Evolutionary conservation across 2,797 vertebrate genomes (phyloP), one percentile per base, ranked within the genome.

Genomic region (Helarctos malayanus): DNA sequence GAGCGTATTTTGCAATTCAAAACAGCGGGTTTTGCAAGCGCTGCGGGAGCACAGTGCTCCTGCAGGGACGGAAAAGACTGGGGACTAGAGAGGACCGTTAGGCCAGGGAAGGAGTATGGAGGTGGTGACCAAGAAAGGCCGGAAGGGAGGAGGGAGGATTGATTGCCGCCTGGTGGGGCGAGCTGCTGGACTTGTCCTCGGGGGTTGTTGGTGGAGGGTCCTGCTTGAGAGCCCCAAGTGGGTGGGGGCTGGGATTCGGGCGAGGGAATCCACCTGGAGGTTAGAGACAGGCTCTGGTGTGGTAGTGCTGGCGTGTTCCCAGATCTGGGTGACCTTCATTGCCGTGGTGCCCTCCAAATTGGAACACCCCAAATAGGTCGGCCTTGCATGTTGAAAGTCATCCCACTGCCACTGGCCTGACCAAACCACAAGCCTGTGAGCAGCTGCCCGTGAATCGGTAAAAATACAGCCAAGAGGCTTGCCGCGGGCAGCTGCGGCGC

Each of bases 241-340:
- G 25, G 41, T 25, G 41, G 41, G 29, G 71, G 29, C 71, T 23
- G 14, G 41, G 41, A 27, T 75, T 29, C 71, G 9, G 41, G 41
- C 25, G 2, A 47, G 25, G 71, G 25, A 47, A 8, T 16, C 27
- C 3, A 4, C 25, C 41, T 29, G 7, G 41, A 75, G 41, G 25
- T 35, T 65, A 65, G 32, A 18, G 32, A 32, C 63, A 1, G 32
- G 15, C 32, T n/a, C 63, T n/a, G 16, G 32, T 65, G 7, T 3
- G 32, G 13, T 16, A 29, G 14, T 2, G 25, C 2, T 15, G 2
- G 3, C 0, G 14, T 29, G 3, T 13, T 5, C 38, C 16, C 7
- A 3, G 7, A 27, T 45, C 41, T 1, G 7, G 25, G 25, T 9
- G 3, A 45, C 71, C 45, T 16, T 29, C 25, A 27, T 29, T 3